Base-by-base conservation (phyloP, 2,888 invertebrate species). In the Drosophila quasianomalipes region DNA sequence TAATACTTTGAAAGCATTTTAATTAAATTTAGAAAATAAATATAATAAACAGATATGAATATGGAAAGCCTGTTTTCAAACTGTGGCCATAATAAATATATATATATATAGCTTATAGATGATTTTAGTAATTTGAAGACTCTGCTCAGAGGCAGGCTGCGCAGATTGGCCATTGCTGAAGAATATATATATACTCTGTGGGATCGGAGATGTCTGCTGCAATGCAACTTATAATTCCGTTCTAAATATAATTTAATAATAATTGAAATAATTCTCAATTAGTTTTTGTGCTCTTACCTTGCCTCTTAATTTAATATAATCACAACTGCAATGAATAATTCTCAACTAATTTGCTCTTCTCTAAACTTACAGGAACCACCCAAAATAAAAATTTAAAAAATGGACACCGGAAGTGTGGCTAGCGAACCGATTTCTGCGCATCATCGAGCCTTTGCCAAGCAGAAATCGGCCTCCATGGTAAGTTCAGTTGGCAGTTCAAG, bases 401-500 rank as follows among this genome's bases (percentile, higher is more conserved):
- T 93, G 93, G 93, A 93, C 71, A 74, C 84, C 70, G 93, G 93
- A 76, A 93, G 93, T 79, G 93, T 93, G 77, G 91, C 91, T 76
- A 93, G 93, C 77, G 93, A 93, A 87, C 93, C 93, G 55, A 92
- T 93, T 81, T 92, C 92, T 67, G 91, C 92, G 79, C 92, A 93
- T 89, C 93, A 93, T 89, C 91, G 93, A 74, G 92, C 92, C 64
- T 93, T 93, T 81, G 84, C 93, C 70, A 93, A 93, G 76, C 93
- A 93, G 82, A 93, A 93, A 78, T 93, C 93, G 47, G 91, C 93
- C 65, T 93, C 93, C 80, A 93, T 93, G 93, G 93, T 93, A 82
- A 92, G 92, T 89, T 78, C 47, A 49, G 1, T 19, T 26, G 33
- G 9, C 26, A 37, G 55, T 77, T 74, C 70, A 74, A 74, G 30